Base-by-base conservation (phyloP, 2,797 vertebrate species). In the Xenentodon cancila region DNA sequence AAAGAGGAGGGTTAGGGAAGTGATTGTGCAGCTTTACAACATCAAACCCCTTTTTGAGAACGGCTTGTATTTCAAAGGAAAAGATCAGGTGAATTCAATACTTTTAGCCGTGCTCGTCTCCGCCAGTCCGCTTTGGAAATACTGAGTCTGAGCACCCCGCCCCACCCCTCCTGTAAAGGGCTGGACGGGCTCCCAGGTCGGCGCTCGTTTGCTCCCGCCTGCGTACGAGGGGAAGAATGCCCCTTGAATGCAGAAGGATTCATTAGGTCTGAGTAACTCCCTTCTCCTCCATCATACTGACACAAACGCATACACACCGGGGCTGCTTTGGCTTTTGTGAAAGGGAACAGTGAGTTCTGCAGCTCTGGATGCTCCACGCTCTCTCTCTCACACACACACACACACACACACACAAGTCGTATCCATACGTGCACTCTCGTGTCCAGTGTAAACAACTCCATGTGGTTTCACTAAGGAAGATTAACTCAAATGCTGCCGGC, bases 191-290 rank as follows among this genome's bases (percentile, higher is more conserved):
- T 90, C 85, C 79, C 79, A 75, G 90, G 91, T 90, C 84, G 77
- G 83, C 80, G 84, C 71, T 88, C 80, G 72, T 86, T 88, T 86
- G 84, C 89, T 90, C 89, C 87, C 63, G 89, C 78, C 86, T 84
- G 77, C 75, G 49, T 88, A 82, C 61, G 58, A 82, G 76, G 86
- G 86, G 79, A 78, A 82, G 85, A 85, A 91, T 89, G 86, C 84
- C 73, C 79, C 79, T 49, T 93, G 92, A 92, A 94, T 94, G 91
- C 92, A 92, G 92, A 94, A 93, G 86, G 90, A 89, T 90, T 92
- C 91, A 91, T 92, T 91, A 92, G 90, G 86, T 87, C 87, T 89
- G 80, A 92, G 90, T 89, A 91, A 90, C 89, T 88, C 83, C 90
- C 90, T 84, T 86, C 87, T 91, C 88, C 85, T 92, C 89, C 91